phyloP scores from a whole-genome alignment of 2,888 invertebrate genomes.

The Heliconius sara region DNA sequence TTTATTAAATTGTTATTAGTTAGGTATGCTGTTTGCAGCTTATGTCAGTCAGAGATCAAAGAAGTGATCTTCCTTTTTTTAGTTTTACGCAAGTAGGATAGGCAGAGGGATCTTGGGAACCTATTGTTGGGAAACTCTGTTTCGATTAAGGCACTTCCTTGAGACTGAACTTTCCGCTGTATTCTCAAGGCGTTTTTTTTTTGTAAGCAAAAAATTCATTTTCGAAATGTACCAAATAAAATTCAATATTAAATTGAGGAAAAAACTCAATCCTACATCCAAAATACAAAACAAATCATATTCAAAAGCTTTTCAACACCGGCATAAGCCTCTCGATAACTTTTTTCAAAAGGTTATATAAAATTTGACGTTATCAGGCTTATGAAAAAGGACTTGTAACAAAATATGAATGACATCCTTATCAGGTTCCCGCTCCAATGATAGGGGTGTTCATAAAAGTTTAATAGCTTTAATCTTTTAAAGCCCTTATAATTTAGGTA shows the following conservation, averaged over 20 bases:
- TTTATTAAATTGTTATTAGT: background rate
- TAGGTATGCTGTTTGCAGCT: background rate
- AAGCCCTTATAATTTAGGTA: conserved; percentile 69
- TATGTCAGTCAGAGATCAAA: background rate
- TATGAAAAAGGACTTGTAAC: conserved; percentile 37
- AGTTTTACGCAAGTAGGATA: too few relatives aligned
- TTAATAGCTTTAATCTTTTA: conserved; percentile 77
- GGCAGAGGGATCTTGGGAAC: too few relatives aligned
- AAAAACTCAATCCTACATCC: background rate
- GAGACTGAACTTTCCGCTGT: too few relatives aligned
- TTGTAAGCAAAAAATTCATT: background rate
- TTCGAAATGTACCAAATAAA: background rate
- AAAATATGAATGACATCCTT: conserved; percentile 53
- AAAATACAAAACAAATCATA: conserved; percentile 20
- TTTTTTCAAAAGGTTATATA: conserved; percentile 31
- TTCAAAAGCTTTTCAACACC: conserved; percentile 17
- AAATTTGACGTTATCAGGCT: conserved; percentile 37
- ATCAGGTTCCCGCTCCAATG: conserved; percentile 66
- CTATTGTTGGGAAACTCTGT: too few relatives aligned
- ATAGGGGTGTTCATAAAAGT: conserved; percentile 74
- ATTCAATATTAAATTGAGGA: background rate
- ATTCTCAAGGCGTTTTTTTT: too few relatives aligned
- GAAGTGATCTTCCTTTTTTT: background rate
- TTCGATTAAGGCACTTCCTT: too few relatives aligned
- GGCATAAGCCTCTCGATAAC: conserved; percentile 12